Conservation (phyloP, 2,888 invertebrate genomes). For the Lymantria dispar region DNA sequence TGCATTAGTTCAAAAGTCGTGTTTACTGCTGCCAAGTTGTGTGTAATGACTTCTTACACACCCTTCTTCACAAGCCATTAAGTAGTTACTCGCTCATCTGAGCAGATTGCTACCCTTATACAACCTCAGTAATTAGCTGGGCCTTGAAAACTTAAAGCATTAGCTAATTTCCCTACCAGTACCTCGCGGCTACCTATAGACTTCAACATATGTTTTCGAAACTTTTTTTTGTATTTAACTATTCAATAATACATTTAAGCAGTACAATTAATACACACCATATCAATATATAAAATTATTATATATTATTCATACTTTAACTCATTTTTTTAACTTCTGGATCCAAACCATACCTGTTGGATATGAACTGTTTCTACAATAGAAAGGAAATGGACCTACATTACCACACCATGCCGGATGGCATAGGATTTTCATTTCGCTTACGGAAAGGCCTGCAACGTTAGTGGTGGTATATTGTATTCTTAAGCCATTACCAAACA, state of each 20-base stretch:
- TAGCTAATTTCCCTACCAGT: slow-evolving; percentile 54
- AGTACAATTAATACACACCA: too few relatives aligned
- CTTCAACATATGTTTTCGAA: slow-evolving; percentile 1
- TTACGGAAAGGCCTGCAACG: background rate
- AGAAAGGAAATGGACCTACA: too few relatives aligned
- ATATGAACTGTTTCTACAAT: too few relatives aligned
- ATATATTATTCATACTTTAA: too few relatives aligned
- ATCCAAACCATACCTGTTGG: too few relatives aligned
- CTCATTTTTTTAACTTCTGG: too few relatives aligned
- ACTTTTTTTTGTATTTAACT: too few relatives aligned
- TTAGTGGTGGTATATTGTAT: too few relatives aligned
- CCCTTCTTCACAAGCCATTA: slow-evolving; percentile 56
- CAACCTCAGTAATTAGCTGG: slow-evolving; percentile 62
- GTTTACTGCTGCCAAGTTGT: slow-evolving; percentile 35
- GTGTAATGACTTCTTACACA: slow-evolving; percentile 36
- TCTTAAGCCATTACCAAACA: too few relatives aligned
- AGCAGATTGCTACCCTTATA: slow-evolving; percentile 42
- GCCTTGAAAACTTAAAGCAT: slow-evolving; percentile 64
- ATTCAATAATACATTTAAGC: too few relatives aligned
- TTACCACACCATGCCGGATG: too few relatives aligned
- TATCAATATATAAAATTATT: too few relatives aligned
- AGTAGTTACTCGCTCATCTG: slow-evolving; percentile 47
- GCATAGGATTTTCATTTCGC: background rate
- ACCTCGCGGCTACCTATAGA: slow-evolving; percentile 31
- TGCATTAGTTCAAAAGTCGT: slow-evolving; percentile 44